Base-by-base conservation (phyloP, 2,113 vertebrate genomes). In the Orycteropus afer region DNA sequence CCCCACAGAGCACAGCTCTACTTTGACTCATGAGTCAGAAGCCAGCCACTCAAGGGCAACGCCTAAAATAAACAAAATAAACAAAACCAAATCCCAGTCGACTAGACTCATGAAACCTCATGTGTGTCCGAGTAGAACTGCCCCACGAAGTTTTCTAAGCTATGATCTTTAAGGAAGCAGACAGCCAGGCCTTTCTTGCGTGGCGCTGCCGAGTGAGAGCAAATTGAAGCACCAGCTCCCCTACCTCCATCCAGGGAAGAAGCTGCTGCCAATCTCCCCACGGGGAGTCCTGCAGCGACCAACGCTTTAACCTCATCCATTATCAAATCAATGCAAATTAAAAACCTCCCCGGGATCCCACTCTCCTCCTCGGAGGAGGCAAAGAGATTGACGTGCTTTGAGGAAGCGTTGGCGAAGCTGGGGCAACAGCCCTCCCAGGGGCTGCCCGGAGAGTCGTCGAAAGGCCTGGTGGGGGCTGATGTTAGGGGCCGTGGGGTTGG, bases 261-360 rank as follows among this genome's bases (percentile, higher is more conserved):
- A 32, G 32, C 73, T 7, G 51, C n/a, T 23, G 0, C 3, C 37
- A 0, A 9, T 9, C 59, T 42, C 74, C 92, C 32, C 0, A 9
- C 17, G 9, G 61, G 57, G 53, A 32, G 27, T 29, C n/a, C 55
- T 40, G 69, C 61, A n/a, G 76, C 34, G 9, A 25, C 57, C 63
- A n/a, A 42, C 23, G 22, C 27, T 20, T n/a, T 23, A 74, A 53
- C 86, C 2, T 3, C 90, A 57, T 76, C 65, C 92, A 78, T 63
- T 45, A 91, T 47, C 90, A 93, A 90, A 89, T 95, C 95, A 63
- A 91, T 95, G 90, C 86, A 88, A 90, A 94, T 96, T 84, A 53
- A 81, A 93, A 94, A 32, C 85, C 86, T 94, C 95, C 10, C 53
- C 1, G 71, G 40, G 74, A 86, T 53, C 53, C 80, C 74, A 22